Percentiles rank a stretch among this genome's conserved stretches.
phyloP scores from a whole-genome alignment of 2,888 invertebrate genomes.

The Euplexia lucipara region DNA sequence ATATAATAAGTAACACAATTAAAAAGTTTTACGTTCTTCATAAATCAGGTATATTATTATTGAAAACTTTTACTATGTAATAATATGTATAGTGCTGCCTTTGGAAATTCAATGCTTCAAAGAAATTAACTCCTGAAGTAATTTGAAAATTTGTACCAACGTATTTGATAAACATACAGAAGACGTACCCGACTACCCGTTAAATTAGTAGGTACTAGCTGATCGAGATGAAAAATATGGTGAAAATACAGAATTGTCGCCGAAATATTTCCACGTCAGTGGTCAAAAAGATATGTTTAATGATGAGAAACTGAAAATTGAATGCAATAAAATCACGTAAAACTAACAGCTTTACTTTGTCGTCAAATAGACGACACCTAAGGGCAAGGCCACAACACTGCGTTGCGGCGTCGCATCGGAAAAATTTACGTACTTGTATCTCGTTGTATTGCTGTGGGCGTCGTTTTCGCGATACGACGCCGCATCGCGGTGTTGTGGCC shows the following conservation, averaged over 20 bases:
- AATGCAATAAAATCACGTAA: neutral
- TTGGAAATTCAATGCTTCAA: neutral
- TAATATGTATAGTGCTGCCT: neutral
- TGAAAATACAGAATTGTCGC: neutral
- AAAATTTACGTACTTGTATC: no score
- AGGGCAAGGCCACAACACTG: no score
- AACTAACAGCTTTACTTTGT: neutral
- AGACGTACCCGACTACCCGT: neutral
- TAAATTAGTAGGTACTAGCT: neutral
- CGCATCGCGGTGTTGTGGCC: no score
- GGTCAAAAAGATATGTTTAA: constrained; percentile 5
- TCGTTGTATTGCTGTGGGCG: no score
- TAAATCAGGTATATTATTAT: no score
- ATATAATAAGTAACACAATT: no score
- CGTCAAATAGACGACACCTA: no score
- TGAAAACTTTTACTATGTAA: no score
- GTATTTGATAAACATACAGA: constrained; percentile 2
- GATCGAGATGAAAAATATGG: neutral
- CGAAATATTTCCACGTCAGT: constrained; percentile 7
- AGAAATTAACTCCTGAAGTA: neutral
- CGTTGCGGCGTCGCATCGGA: no score
- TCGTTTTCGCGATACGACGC: no score
- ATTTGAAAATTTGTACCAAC: no score
- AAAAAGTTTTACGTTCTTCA: no score
- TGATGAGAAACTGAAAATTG: neutral